A percentile compares a stretch with the other conserved stretches of the same genome.
These are phyloP conservation scores for Hyaena hyaena DNA, from an alignment of 2,113 vertebrate species.

Conservation along the genomic window DNA sequence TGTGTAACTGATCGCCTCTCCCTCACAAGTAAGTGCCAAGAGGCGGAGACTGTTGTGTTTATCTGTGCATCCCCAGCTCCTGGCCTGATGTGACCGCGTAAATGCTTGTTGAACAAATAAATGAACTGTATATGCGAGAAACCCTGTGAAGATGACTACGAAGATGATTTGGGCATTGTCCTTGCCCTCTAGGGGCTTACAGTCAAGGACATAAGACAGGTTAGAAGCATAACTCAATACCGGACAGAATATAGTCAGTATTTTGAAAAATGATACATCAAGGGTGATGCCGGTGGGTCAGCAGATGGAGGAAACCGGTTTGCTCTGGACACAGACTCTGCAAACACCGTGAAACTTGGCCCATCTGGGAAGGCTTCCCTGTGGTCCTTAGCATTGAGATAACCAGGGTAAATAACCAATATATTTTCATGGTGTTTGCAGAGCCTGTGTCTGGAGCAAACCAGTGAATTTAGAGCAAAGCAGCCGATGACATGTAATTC, in stretches of 20 bases:
- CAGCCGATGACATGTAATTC: not conserved
- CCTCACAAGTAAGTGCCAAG: too few species aligned
- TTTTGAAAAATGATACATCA: not conserved
- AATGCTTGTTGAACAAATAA: not conserved
- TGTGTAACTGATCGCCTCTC: not conserved
- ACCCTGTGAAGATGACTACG: not conserved
- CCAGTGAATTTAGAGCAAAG: not conserved
- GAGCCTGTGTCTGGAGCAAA: not conserved
- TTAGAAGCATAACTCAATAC: not conserved
- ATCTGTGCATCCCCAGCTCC: too few species aligned
- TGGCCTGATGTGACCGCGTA: rapidly evolving
- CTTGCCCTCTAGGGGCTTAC: not conserved
- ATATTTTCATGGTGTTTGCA: not conserved
- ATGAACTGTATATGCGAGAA: not conserved
- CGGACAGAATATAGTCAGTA: not conserved
- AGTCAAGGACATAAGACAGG: not conserved
- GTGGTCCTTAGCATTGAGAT: not conserved
- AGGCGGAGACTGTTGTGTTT: not conserved
- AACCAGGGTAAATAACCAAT: not conserved
- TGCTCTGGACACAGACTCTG: too few species aligned
- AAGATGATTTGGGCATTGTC: not conserved
- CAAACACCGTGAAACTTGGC: too few species aligned
- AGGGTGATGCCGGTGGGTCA: not conserved
- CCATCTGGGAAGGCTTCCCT: not conserved
- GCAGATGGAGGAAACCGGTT: not conserved